These are phyloP conservation scores for Acronicta alni DNA, from an alignment of 2,888 invertebrate genomes.

Conservation along the genomic window DNA sequence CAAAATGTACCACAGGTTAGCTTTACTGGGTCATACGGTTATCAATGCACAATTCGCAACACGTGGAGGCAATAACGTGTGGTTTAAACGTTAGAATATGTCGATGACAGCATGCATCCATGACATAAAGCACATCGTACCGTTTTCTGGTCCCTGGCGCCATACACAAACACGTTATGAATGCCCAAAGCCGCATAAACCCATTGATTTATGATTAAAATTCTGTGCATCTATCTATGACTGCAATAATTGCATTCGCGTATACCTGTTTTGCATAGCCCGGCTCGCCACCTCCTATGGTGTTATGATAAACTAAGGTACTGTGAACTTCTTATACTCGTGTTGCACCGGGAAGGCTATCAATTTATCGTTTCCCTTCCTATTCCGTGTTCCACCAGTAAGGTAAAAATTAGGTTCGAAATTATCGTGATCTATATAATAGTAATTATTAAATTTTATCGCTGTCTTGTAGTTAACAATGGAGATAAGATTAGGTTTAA, in stretches of 20 bases:
- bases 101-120: constrained; percentile 50
- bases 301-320: constrained; percentile 56
- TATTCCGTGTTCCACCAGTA: constrained; percentile 26
- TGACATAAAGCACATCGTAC: constrained; percentile 33
- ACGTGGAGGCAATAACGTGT: constrained; percentile 48
- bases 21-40: constrained; percentile 45
- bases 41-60: constrained; percentile 45
- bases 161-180: constrained; percentile 60
- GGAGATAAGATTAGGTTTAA: neutral
- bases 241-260: constrained; percentile 74
- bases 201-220: constrained; percentile 76
- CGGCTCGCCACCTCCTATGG: constrained; percentile 55
- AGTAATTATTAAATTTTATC: neutral
- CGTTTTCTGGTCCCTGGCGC: constrained; percentile 54
- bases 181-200: constrained; percentile 65
- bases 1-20: constrained; percentile 41
- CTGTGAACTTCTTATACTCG: constrained; percentile 44
- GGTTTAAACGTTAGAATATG: constrained; percentile 43
- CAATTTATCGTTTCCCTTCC: constrained; percentile 48
- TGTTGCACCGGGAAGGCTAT: constrained; percentile 50
- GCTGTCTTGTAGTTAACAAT: neutral
- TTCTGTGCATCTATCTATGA: constrained; percentile 72
- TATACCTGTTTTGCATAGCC: constrained; percentile 59
- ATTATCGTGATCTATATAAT: constrained; percentile 5
- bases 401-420: constrained; percentile 24